phyloP scores from a whole-genome alignment of 2,888 invertebrate species.

The Rhagonycha lutea region DNA sequence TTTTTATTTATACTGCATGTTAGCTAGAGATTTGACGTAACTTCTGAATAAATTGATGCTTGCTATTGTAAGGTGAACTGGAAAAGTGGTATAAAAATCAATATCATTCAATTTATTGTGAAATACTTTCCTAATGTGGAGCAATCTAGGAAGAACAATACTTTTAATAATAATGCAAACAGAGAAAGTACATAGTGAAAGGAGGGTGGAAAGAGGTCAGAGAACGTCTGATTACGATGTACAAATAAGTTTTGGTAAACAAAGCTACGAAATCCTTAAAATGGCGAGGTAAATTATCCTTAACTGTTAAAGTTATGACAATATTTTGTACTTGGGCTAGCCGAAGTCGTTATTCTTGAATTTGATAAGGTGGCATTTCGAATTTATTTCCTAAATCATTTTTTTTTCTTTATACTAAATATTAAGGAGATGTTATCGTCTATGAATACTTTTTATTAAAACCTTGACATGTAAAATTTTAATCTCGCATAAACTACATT shows the following conservation, averaged over 20 bases:
- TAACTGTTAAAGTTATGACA: not conserved
- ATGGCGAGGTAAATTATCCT: not conserved
- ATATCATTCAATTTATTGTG: slow-evolving; percentile 12
- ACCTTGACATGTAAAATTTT: not conserved
- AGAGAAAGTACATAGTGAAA: slow-evolving; percentile 35
- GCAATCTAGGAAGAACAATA: slow-evolving; percentile 33
- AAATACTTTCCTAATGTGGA: slow-evolving; percentile 27
- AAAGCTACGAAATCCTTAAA: not conserved
- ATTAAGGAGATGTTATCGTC: not conserved
- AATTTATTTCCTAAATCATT: not conserved
- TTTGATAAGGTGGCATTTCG: not conserved
- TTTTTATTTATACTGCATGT: not conserved
- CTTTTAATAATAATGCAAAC: slow-evolving; percentile 32
- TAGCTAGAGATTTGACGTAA: not conserved
- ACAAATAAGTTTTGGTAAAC: slow-evolving; percentile 20
- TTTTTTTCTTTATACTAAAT: too few species aligned
- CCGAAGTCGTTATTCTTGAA: not conserved
- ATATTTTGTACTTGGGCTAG: not conserved
- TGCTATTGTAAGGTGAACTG: not conserved
- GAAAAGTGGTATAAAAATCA: not conserved
- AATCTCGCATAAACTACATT: not conserved
- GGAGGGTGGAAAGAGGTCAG: slow-evolving; percentile 36
- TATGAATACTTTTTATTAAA: not conserved
- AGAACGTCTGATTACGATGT: slow-evolving; percentile 33
- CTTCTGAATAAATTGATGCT: not conserved